Evolutionary conservation across 2,888 invertebrate genomes (phyloP).

Genomic region (Apomyelois bistriatella): DNA sequence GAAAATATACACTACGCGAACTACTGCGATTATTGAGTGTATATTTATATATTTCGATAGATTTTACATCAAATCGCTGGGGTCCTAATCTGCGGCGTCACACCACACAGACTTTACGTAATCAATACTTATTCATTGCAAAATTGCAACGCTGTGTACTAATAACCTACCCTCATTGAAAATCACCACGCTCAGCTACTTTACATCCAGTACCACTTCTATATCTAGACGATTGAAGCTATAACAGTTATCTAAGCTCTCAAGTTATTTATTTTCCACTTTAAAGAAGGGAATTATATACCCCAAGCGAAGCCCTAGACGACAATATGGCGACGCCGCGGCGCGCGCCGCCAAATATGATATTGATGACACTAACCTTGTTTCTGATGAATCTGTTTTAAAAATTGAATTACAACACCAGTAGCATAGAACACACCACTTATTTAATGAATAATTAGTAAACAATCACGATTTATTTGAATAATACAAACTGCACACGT

Average conservation of each 20-base stretch:
- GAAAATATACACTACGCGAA: too few species aligned
- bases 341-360: neutral
- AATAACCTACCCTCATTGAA: neutral
- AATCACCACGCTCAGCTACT: neutral
- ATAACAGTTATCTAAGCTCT: neutral
- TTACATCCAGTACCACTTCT: neutral
- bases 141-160: neutral
- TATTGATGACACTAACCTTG: neutral
- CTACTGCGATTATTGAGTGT: too few species aligned
- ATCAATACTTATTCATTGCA: conserved; percentile 1
- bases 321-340: conserved; percentile 18
- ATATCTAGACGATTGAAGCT: neutral
- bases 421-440: neutral
- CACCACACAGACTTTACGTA: neutral
- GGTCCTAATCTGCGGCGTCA: neutral
- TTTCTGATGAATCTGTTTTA: neutral
- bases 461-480: neutral
- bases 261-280: neutral
- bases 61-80: too few species aligned
- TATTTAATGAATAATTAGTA: neutral
- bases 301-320: conserved; percentile 7
- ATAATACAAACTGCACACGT: neutral
- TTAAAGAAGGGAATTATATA: neutral
- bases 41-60: too few species aligned
- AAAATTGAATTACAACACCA: neutral